These are phyloP conservation scores for Masticophis lateralis DNA, from an alignment of 2,797 vertebrate genomes.

Conservation along the genomic window DNA sequence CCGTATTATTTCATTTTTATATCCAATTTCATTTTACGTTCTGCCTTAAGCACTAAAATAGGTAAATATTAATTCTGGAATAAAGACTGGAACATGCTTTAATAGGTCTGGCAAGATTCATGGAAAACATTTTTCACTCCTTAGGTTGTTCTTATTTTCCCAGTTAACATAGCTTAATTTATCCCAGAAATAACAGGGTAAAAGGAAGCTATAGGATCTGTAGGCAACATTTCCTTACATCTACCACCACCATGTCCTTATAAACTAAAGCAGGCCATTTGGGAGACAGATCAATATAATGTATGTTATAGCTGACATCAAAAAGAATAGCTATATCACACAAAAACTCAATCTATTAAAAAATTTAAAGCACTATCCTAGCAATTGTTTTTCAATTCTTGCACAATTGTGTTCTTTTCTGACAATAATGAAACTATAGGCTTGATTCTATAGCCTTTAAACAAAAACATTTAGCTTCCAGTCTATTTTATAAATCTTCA, in stretches of 20 bases:
- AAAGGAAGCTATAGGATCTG: conserved; percentile 64
- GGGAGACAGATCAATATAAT: conserved; percentile 64
- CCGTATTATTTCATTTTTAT: no score
- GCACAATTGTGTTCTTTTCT: conserved; percentile 56
- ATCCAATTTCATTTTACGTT: no score
- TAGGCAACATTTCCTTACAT: conserved; percentile 69
- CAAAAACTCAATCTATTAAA: conserved; percentile 64
- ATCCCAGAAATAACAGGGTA: conserved; percentile 59
- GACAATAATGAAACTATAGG: conserved; percentile 38
- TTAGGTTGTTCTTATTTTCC: neutral
- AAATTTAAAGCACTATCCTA: conserved; percentile 67
- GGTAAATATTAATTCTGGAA: conserved; percentile 68
- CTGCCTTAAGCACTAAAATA: conserved; percentile 44
- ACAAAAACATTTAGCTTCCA: neutral
- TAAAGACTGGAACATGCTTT: conserved; percentile 66
- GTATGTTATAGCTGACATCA: conserved; percentile 67
- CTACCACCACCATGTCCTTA: conserved; percentile 52
- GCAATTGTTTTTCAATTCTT: conserved; percentile 67
- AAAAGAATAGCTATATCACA: conserved; percentile 69
- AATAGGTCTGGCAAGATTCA: conserved; percentile 63
- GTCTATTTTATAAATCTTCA: conserved; percentile 17
- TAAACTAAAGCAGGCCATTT: conserved; percentile 57
- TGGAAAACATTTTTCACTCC: conserved; percentile 69
- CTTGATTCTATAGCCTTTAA: conserved; percentile 36
- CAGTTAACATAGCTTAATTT: conserved; percentile 64